Evolutionary conservation across 1,140 invertebrate genomes (phyloP), one percentile per base, ranked within the genome.

Genomic region (Conus ventricosus): DNA sequence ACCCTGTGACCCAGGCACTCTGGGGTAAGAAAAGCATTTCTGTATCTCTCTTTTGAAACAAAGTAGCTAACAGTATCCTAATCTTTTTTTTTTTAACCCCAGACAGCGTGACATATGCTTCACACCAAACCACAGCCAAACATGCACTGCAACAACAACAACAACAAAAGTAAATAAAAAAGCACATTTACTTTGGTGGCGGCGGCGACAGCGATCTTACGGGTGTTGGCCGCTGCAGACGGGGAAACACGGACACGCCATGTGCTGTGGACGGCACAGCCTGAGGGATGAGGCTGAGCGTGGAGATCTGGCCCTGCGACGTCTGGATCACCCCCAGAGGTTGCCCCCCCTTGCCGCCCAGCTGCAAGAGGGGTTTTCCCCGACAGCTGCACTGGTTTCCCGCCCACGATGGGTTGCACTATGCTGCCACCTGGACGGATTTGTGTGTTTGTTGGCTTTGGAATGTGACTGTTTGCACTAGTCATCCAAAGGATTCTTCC

Each of bases 211-310:
- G 88, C 17, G 15, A 57, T 55, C 39, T 54, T 57, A 83, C 25
- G 57, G 81, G 81, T n/a, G 81, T 17, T 55, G 15, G 51, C 51
- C 8, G 89, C 89, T 25, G 89, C 81, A 4, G 88, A 67, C 87
- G 89, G 39, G 25, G 51, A n/a, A n/a, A 13, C 5, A 54, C 80
- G 0, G 80, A 53, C 10, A 23, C 5, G 4, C 7, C 39, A 11
- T 81, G 80, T 15, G 91, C 88, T 20, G 90, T 90, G 55, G 90
- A 85, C 1, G 88, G 83, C 20, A 90, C 83, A 25, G 90, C 83
- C 84, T 92, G 92, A 15, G 92, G 91, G 87, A 93, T 93, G n/a
- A 92, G 90, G 84, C 90, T 93, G 84, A 93, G 92, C 0, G 92
- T 91, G 23, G 92, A 91, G 75, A 93, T 78, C 23, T 89, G 89